phyloP scores from a whole-genome alignment of 2,797 vertebrate species.

The Melanotaenia pygmaea region DNA sequence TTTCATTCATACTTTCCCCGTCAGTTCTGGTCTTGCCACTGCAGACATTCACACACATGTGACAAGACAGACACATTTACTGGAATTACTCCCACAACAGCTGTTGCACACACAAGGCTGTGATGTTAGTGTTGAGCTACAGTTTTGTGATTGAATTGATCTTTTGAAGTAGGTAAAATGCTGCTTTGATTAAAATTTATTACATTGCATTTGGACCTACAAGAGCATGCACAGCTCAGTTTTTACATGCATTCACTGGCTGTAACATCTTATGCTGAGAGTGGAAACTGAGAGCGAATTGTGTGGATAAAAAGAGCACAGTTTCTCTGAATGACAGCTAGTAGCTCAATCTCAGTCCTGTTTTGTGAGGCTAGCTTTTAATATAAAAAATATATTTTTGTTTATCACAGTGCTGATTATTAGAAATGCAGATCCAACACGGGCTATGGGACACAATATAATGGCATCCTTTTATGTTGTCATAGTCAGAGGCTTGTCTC shows the following conservation, averaged over 20 bases:
- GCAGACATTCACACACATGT: slow-evolving; percentile 22
- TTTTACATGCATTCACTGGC: neutral
- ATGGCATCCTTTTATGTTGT: neutral
- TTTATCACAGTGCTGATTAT: neutral
- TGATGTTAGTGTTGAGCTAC: neutral
- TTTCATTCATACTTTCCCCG: slow-evolving; percentile 29
- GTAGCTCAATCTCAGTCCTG: neutral
- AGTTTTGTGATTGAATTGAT: neutral
- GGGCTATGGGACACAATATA: neutral
- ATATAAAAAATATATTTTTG: too few relatives aligned
- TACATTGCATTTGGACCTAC: neutral
- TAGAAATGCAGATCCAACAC: neutral
- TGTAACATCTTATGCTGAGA: neutral
- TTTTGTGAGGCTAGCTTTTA: too few relatives aligned
- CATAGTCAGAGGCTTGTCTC: neutral
- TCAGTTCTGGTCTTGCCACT: slow-evolving; percentile 31
- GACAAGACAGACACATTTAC: slow-evolving; percentile 32
- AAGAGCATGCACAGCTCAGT: neutral
- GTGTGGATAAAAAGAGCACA: neutral
- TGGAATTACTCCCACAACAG: neutral
- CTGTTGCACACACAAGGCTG: slow-evolving; percentile 1
- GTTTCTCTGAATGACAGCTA: neutral
- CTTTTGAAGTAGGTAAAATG: slow-evolving; percentile 1
- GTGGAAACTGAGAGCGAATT: neutral
- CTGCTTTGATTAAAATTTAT: neutral